Evolutionary conservation across 2,113 vertebrate species (phyloP).

Genomic region (Tachycineta bicolor): DNA sequence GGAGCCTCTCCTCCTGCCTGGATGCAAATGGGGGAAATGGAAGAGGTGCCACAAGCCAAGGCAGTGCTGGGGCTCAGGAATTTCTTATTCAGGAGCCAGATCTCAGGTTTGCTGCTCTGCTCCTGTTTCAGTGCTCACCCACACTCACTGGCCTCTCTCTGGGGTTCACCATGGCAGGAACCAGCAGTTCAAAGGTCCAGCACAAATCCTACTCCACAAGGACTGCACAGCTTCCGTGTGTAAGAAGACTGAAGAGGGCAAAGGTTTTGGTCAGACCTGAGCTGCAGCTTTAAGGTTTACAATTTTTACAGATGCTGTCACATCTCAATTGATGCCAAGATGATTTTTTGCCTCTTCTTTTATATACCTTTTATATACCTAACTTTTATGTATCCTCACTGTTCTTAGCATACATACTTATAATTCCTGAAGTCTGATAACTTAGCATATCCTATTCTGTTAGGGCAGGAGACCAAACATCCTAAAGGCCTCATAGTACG

Average conservation of each 20-base stretch:
- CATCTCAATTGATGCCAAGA: neutral
- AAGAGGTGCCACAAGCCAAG: neutral
- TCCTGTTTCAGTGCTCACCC: neutral
- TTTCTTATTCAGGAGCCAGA: neutral
- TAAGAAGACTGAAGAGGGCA: neutral
- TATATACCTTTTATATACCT: neutral
- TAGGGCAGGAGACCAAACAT: neutral
- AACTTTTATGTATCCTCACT: neutral
- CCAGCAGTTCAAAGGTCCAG: neutral
- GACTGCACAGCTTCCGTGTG: neutral
- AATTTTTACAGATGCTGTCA: neutral
- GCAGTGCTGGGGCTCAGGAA: neutral
- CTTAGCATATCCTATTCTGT: neutral
- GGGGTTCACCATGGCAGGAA: neutral
- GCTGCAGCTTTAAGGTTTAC: neutral
- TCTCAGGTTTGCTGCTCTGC: neutral
- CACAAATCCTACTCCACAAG: neutral
- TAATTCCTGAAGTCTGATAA: neutral
- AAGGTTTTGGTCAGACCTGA: neutral
- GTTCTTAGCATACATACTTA: neutral
- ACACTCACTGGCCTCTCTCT: neutral
- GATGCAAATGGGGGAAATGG: neutral
- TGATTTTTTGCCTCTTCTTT: neutral
- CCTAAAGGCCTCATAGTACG: neutral
- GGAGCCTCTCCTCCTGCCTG: neutral